Base-by-base conservation (phyloP, 2,113 vertebrate species). In the Opisthocomus hoazin region DNA sequence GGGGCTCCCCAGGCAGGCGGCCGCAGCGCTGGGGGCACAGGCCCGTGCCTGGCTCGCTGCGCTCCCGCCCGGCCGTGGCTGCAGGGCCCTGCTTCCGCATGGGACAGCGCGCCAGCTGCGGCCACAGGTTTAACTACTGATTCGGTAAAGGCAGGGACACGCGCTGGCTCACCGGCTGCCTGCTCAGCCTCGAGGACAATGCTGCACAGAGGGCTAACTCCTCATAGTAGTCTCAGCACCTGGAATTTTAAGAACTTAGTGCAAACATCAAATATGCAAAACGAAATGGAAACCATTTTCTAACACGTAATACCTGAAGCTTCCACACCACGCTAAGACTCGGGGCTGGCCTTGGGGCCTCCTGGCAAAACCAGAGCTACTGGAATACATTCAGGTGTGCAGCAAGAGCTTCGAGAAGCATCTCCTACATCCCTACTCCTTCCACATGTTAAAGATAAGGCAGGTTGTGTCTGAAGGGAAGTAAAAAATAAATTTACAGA, bases 231-330 rank as follows among this genome's bases (percentile, higher is more conserved):
- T 85, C 94, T 95, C 81, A 92, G 96, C 96, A 97, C 93, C 89
- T 74, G 87, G 80, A 91, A 82, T 94, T 95, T 83, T 53, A 94
- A 93, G 80, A 97, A 94, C 87, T 95, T 97, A 97, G 97, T 97
- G 97, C 97, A 97, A 97, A 97, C 83, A 53, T 95, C 89, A 95
- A 82, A 80, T 36, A 96, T 50, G 20, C 9, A 46, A 94, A 92
- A n/a, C n/a, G n/a, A n/a, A n/a, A n/a, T n/a, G 43, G 79, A 93
- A 87, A 84, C 71, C 7, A 2, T 48, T 92, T 86, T 45, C 60
- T 54, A 84, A 79, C 77, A 36, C 10, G 10, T 54, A 61, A 27
- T 68, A 88, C 50, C 95, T 76, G 73, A 83, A 76, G 58, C n/a
- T 73, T 48, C 82, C 86, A 76, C 36, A n/a, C 70, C 77, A 39